phyloP scores from a whole-genome alignment of 2,113 vertebrate species.

The Grammomys surdaster region DNA sequence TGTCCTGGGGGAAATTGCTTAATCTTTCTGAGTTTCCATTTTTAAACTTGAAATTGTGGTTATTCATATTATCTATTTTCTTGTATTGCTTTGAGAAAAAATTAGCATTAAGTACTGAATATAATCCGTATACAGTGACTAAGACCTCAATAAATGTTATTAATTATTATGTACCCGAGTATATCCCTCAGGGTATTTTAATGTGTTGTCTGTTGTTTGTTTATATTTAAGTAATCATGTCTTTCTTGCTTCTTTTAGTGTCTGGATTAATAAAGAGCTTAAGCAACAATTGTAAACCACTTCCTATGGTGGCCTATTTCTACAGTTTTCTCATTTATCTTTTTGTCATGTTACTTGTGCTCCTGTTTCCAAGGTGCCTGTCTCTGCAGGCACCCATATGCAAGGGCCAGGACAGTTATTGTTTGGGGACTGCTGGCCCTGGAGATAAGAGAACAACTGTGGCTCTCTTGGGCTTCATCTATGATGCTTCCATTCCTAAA shows the following conservation, averaged over 20 bases:
- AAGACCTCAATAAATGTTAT: background rate
- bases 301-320: background rate
- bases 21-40: background rate
- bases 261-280: background rate
- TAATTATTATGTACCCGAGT: too few species aligned
- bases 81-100: background rate
- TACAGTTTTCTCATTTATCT: background rate
- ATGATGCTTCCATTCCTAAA: accelerated
- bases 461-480: background rate
- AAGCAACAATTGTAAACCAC: background rate
- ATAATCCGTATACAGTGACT: background rate
- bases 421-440: background rate
- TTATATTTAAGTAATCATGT: background rate
- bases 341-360: background rate
- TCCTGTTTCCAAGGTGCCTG: background rate
- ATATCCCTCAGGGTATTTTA: background rate
- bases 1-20: background rate
- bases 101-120: background rate
- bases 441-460: background rate
- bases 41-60: background rate
- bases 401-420: background rate
- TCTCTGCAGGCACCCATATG: background rate
- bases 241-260: background rate
- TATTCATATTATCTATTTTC: background rate
- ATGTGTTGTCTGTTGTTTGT: background rate